These are phyloP conservation scores for Drosophila mauritiana DNA, from an alignment of 1,140 invertebrate genomes.

Conservation along the genomic window DNA sequence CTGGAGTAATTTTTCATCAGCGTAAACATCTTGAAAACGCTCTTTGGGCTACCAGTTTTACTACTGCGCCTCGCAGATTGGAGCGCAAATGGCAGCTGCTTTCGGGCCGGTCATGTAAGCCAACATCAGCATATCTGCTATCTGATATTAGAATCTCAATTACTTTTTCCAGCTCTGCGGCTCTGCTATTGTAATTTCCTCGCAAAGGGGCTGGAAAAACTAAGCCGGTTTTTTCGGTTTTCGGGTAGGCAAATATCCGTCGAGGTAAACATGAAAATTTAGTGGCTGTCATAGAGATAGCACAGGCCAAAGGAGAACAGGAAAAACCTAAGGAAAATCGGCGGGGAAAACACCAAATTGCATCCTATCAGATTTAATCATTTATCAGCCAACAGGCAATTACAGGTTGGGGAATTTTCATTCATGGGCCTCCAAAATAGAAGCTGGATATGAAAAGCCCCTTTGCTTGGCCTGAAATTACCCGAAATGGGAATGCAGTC, in stretches of 20 bases:
- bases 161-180: slow-evolving; percentile 74
- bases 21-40: slow-evolving; percentile 68
- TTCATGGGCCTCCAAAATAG: slow-evolving; percentile 4
- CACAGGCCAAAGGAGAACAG: slow-evolving; percentile 1
- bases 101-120: slow-evolving; percentile 52
- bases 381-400: slow-evolving; percentile 50
- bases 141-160: slow-evolving; percentile 82
- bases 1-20: slow-evolving; percentile 79
- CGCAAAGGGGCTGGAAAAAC: slow-evolving; percentile 32
- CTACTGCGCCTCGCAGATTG: slow-evolving; percentile 21
- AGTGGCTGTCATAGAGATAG: slow-evolving; percentile 46
- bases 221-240: slow-evolving; percentile 47
- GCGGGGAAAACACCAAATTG: slow-evolving; percentile 14
- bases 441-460: neutral
- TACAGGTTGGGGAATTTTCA: slow-evolving; percentile 29
- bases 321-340: neutral
- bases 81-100: slow-evolving; percentile 19
- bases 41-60: slow-evolving; percentile 66
- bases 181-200: slow-evolving; percentile 60
- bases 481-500: slow-evolving; percentile 30
- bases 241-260: slow-evolving; percentile 51
- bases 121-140: slow-evolving; percentile 65
- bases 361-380: slow-evolving; percentile 39
- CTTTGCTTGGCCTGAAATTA: slow-evolving; percentile 17
- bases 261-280: slow-evolving; percentile 48